phyloP scores from a whole-genome alignment of 2,113 vertebrate genomes.

The Anoura caudifer region DNA sequence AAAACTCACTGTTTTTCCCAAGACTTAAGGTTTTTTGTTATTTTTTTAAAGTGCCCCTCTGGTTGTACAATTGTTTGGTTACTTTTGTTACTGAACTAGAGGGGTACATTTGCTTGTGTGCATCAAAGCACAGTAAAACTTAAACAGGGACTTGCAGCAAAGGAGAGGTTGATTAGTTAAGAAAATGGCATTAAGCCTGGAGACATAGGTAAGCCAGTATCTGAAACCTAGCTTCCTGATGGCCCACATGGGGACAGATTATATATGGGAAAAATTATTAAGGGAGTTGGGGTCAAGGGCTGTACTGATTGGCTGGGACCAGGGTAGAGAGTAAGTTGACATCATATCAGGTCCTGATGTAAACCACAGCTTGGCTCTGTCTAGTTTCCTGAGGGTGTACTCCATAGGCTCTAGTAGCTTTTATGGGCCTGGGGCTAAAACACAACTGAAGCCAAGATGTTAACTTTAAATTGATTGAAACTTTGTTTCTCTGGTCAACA shows the following conservation, averaged over 20 bases:
- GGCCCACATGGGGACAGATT: neutral
- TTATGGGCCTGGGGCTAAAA: neutral
- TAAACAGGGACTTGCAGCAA: neutral
- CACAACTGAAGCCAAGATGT: neutral
- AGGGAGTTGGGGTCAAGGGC: neutral
- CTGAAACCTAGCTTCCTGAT: neutral
- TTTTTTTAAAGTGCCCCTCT: neutral
- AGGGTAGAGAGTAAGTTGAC: neutral
- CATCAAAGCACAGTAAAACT: neutral
- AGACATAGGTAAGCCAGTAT: neutral
- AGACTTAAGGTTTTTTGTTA: neutral
- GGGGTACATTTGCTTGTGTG: neutral
- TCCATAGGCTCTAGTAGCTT: neutral
- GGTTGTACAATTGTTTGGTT: neutral
- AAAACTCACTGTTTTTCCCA: neutral
- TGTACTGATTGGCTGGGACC: neutral
- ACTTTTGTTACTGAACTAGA: neutral
- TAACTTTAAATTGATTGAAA: neutral
- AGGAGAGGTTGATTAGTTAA: neutral
- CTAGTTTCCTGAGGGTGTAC: neutral
- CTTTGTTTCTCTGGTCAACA: neutral
- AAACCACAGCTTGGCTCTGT: neutral
- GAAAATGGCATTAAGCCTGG: neutral
- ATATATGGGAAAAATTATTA: neutral
- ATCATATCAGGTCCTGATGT: neutral